These are phyloP conservation scores for Limanda limanda DNA, from an alignment of 2,113 vertebrate genomes.

Conservation along the genomic window DNA sequence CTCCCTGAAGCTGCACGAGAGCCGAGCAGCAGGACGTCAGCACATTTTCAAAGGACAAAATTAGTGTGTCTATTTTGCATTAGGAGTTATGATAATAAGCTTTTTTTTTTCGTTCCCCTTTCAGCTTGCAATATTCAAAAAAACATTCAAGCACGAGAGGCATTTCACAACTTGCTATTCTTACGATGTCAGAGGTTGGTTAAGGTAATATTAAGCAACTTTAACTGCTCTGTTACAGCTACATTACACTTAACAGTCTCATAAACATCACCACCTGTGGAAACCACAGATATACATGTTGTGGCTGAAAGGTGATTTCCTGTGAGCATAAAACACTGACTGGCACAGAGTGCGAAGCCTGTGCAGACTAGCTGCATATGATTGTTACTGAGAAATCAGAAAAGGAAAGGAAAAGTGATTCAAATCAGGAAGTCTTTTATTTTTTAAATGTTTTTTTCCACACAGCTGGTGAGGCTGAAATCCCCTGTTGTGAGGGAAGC, in stretches of 20 bases:
- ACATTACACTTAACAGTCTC: background rate
- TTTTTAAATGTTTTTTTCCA: too few relatives aligned
- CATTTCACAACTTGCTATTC: background rate
- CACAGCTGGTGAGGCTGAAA: background rate
- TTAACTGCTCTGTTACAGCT: background rate
- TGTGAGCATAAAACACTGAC: background rate
- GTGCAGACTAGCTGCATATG: background rate
- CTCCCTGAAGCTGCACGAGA: background rate
- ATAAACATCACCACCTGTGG: background rate
- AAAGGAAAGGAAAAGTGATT: background rate
- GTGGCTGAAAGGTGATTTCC: background rate
- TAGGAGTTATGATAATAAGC: background rate
- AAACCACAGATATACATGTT: background rate
- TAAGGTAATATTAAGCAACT: slow-evolving; percentile 3
- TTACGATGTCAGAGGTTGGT: background rate
- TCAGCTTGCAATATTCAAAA: background rate
- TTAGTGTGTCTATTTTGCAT: background rate
- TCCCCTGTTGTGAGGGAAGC: background rate
- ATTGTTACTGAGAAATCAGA: background rate
- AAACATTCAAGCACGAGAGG: background rate
- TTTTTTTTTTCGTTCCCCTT: background rate
- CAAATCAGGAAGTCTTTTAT: too few relatives aligned
- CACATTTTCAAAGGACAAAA: background rate
- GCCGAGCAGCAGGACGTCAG: background rate
- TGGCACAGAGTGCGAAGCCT: background rate